These are phyloP conservation scores for Brachyrhaphis roseni DNA, from an alignment of 2,797 vertebrate genomes.

Conservation along the genomic window DNA sequence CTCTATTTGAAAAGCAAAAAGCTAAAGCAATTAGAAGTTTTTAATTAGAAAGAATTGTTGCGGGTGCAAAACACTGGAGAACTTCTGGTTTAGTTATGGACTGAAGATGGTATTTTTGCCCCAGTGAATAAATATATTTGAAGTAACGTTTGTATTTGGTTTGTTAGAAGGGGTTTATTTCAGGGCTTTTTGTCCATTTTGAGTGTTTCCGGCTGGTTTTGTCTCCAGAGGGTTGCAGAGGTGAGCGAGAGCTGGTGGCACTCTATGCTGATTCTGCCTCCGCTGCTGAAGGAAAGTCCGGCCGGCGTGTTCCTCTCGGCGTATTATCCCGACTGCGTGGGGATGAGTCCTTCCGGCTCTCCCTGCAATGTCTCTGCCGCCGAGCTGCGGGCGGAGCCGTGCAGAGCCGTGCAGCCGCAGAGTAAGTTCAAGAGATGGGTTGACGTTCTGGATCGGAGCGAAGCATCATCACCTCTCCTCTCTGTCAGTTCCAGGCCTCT, in stretches of 20 bases:
- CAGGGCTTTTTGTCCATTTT: not conserved
- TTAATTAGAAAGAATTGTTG: not conserved
- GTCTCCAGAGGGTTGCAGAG: conserved; percentile 90
- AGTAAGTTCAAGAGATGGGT: conserved; percentile 76
- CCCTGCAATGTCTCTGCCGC: conserved; percentile 77
- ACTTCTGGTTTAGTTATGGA: not conserved
- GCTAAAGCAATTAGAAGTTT: not conserved
- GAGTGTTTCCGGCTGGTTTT: not conserved
- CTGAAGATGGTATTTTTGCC: not conserved
- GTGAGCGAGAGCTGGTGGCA: conserved; percentile 96
- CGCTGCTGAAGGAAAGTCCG: conserved; percentile 95
- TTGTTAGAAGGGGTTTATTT: not conserved
- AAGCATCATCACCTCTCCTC: not conserved
- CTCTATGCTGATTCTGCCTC: conserved; percentile 96
- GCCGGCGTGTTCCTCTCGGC: conserved; percentile 91
- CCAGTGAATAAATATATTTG: not conserved
- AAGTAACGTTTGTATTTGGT: not conserved
- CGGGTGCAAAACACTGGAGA: not conserved
- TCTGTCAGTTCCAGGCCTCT: conserved; percentile 87
- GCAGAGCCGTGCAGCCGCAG: conserved; percentile 75
- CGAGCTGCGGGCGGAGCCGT: conserved; percentile 86
- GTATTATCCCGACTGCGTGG: conserved; percentile 99
- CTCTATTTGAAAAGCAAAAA: not conserved
- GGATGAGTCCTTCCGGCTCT: conserved; percentile 95
- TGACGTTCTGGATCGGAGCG: not conserved